These are phyloP conservation scores for Lordiphosa andalusiaca DNA, from an alignment of 2,888 invertebrate species.

Conservation along the genomic window DNA sequence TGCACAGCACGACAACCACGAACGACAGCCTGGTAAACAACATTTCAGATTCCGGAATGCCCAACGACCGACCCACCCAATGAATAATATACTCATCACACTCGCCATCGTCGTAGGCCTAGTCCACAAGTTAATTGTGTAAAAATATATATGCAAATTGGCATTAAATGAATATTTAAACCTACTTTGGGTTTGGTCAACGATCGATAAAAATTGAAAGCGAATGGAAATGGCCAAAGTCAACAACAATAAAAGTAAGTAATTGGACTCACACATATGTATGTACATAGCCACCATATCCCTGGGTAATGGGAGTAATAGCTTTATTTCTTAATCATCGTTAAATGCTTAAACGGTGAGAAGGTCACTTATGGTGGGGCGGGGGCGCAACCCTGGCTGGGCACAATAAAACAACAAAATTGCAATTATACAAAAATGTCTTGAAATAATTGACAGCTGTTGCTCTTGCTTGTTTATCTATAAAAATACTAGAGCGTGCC, in stretches of 20 bases:
- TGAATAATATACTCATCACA: conserved; percentile 6
- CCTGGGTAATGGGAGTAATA: conserved; percentile 8
- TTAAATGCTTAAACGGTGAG: conserved; percentile 11
- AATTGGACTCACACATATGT: conserved; percentile 2
- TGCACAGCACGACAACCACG: conserved; percentile 33
- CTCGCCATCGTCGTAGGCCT: background rate
- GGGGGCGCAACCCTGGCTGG: no score
- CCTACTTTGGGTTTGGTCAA: background rate
- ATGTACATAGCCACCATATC: background rate
- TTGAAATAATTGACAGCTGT: no score
- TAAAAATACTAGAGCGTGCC: no score
- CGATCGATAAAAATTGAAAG: conserved; percentile 8
- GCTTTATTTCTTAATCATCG: conserved; percentile 14
- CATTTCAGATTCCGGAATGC: conserved; percentile 27
- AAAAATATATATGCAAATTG: conserved; percentile 11
- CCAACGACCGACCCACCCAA: conserved; percentile 6
- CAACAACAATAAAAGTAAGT: conserved; percentile 11
- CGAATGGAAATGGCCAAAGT: conserved; percentile 7
- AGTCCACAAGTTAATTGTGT: conserved; percentile 13
- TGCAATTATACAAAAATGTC: no score
- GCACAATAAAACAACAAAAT: no score
- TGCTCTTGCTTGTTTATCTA: no score
- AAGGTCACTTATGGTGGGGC: background rate
- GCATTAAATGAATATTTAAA: conserved; percentile 11
- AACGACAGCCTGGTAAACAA: conserved; percentile 19